phyloP scores from a whole-genome alignment of 2,113 vertebrate genomes.

The Ptyas mucosa region DNA sequence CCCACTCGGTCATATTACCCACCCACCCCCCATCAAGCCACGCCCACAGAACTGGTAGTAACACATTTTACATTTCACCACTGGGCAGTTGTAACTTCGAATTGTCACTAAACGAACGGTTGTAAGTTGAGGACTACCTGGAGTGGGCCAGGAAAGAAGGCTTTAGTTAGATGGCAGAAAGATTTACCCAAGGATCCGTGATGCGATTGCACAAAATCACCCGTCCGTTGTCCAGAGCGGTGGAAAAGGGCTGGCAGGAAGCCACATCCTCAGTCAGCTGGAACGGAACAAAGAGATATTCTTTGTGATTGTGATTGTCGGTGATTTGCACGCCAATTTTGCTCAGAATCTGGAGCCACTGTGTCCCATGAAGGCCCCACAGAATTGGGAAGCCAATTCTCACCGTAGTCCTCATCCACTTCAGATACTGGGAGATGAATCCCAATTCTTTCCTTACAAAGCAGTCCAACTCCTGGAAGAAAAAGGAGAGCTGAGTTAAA shows the following conservation, averaged over 20 bases:
- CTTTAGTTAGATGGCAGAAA: not conserved
- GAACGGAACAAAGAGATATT: not conserved
- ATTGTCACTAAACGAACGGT: no score
- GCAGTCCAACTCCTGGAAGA: conserved; percentile 68
- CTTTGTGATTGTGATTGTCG: no score
- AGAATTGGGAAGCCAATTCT: conserved; percentile 9
- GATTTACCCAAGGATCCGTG: conserved; percentile 75
- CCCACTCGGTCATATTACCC: no score
- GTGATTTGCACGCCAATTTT: not conserved
- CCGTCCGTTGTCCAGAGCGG: conserved; percentile 68
- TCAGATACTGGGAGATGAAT: conserved; percentile 67
- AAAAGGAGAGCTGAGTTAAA: not conserved
- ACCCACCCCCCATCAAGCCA: no score
- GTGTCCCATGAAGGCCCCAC: not conserved
- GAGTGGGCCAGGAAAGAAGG: not conserved
- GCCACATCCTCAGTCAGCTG: conserved; percentile 73
- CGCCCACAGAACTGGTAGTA: no score
- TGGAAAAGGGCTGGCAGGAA: conserved; percentile 71
- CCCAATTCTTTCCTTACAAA: conserved; percentile 59
- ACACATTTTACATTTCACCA: no score
- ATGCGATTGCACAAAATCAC: conserved; percentile 74
- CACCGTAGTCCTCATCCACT: conserved; percentile 71
- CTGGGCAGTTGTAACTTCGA: no score
- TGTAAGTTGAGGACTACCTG: no score
- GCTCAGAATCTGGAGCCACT: no score